A percentile compares a stretch with the other conserved stretches of the same genome.
phyloP scores from a whole-genome alignment of 2,888 invertebrate genomes.

The Cephonodes hylas region DNA sequence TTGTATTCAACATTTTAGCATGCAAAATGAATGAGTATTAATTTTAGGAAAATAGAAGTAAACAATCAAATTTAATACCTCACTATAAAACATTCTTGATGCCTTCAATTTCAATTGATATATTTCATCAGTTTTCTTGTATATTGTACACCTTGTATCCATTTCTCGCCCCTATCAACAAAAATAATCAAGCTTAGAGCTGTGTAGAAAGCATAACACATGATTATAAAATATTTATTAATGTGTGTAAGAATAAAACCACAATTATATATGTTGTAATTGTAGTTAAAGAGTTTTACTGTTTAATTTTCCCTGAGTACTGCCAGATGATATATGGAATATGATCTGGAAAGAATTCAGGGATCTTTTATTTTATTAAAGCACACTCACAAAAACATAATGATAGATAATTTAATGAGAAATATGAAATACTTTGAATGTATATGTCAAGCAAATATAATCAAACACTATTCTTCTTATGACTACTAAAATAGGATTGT shows the following conservation, averaged over 20 bases:
- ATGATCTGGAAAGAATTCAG: slow-evolving; percentile 61
- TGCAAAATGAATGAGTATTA: too few species aligned
- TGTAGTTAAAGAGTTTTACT: slow-evolving; percentile 48
- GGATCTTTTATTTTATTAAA: slow-evolving; percentile 22
- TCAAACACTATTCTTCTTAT: too few species aligned
- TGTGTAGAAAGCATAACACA: background rate
- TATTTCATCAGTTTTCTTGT: slow-evolving; percentile 98
- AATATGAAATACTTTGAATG: too few species aligned
- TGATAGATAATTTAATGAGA: too few species aligned
- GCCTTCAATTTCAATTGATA: slow-evolving; percentile 99
- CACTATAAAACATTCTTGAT: slow-evolving; percentile 94
- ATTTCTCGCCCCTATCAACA: slow-evolving; percentile 89
- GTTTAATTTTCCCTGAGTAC: slow-evolving; percentile 55
- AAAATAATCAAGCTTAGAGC: slow-evolving; percentile 2
- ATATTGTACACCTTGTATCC: slow-evolving; percentile 97
- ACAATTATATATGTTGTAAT: slow-evolving; percentile 39
- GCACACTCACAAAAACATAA: too few species aligned
- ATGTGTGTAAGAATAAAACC: slow-evolving; percentile 48
- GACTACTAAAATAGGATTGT: too few species aligned
- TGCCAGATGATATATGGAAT: slow-evolving; percentile 44
- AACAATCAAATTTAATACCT: too few species aligned
- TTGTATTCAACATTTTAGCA: too few species aligned
- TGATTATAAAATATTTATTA: background rate
- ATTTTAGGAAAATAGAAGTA: too few species aligned
- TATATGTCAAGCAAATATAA: too few species aligned